Evolutionary conservation across 2,113 vertebrate genomes (phyloP), one percentile per base, ranked within the genome.

Genomic region (Myotis brandtii): DNA sequence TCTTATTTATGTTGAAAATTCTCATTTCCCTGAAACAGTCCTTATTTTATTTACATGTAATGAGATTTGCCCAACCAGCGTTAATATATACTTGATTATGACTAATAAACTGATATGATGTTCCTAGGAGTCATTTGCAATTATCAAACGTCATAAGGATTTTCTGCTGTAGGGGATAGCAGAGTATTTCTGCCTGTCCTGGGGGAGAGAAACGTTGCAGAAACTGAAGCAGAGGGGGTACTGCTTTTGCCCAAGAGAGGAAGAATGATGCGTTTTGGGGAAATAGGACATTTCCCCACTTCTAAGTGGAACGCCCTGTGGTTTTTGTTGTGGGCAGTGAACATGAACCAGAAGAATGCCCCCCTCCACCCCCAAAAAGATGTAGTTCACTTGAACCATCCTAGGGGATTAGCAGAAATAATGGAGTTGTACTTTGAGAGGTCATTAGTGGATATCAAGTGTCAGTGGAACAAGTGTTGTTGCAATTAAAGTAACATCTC

Each of bases 21-120:
- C 46, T 92, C 23, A 93, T 87, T 90, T 90, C 16, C 16, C 7
- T 80, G 87, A 87, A 92, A 62, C 14, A 84, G 69, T 89, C 37
- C 30, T 52, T 87, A 70, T 88, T 95, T 92, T 92, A 94, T 90
- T 87, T 75, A 48, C 70, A n/a, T 79, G n/a, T 25, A 85, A 87
- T 59, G 27, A 40, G 10, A 87, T 90, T 96, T 85, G 14, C 43
- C 37, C 81, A 88, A 66, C 12, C 37, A 94, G 17, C 20, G 87
- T n/a, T 87, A 87, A 87, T 73, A 85, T 18, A 43, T 79, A 37
- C 50, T 86, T 86, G 25, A 34, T 83, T 83, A 59, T 79, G 23
- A 87, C 8, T 59, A 46, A 83, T 67, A n/a, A 86, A 69, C 27
- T 50, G 27, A n/a, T 27, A 34, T 69, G 40, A 2, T 43, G 12